Percentiles rank a stretch among this genome's conserved stretches.
phyloP scores from a whole-genome alignment of 2,113 vertebrate genomes.

The Fregetta grallaria region DNA sequence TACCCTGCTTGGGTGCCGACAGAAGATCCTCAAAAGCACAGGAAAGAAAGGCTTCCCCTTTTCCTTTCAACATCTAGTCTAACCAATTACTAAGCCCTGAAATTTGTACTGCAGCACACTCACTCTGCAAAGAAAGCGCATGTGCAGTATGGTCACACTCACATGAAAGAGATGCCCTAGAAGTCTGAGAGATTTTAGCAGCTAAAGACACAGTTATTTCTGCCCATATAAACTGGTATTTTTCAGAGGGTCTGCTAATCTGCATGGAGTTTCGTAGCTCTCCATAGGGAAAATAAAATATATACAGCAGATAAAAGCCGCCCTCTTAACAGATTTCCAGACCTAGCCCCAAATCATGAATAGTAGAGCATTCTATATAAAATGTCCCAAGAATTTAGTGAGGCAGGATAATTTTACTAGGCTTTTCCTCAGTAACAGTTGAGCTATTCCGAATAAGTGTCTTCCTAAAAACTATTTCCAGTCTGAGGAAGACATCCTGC shows the following conservation, averaged over 20 bases:
- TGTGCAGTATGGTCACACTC: neutral
- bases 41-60: neutral
- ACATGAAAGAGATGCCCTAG: neutral
- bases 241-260: neutral
- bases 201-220: neutral
- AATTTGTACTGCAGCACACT: neutral
- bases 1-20: neutral
- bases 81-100: neutral
- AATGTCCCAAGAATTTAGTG: neutral
- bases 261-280: neutral
- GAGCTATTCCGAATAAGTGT: neutral
- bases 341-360: neutral
- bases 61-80: neutral
- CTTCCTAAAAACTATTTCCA: neutral
- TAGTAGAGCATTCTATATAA: neutral
- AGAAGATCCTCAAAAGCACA: neutral
- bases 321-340: neutral
- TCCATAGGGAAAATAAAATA: neutral
- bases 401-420: neutral
- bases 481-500: neutral
- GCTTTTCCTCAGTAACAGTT: neutral
- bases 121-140: neutral
- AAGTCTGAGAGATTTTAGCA: neutral
- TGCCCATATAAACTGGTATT: neutral
- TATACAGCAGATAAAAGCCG: neutral